phyloP scores from a whole-genome alignment of 2,797 vertebrate genomes.

The Phaenicophaeus curvirostris region DNA sequence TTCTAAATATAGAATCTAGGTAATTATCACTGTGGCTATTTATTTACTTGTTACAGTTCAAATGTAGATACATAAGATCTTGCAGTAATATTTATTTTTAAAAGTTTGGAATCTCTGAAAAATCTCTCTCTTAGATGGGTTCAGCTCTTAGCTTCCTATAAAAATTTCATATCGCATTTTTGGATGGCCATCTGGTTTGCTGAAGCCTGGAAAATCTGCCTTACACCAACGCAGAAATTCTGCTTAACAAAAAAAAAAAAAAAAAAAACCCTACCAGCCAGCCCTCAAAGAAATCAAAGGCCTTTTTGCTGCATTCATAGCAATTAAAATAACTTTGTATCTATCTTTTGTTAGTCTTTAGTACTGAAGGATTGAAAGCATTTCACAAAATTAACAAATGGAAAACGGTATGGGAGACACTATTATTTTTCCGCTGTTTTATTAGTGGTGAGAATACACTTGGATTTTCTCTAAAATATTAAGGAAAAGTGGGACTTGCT shows the following conservation, averaged over 20 bases:
- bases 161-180: conserved; percentile 83
- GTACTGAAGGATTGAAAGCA: neutral
- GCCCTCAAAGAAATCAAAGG: conserved; percentile 72
- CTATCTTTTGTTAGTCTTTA: conserved; percentile 32
- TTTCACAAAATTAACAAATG: neutral
- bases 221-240: conserved; percentile 83
- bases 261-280: conserved; percentile 51
- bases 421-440: neutral
- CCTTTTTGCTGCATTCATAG: conserved; percentile 39
- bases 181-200: conserved; percentile 84
- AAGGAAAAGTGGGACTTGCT: neutral
- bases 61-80: conserved; percentile 69
- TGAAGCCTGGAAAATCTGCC: conserved; percentile 83
- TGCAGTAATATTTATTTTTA: conserved; percentile 77
- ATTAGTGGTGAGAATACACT: neutral
- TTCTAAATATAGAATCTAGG: conserved; percentile 78
- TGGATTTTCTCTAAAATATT: neutral
- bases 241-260: conserved; percentile 73
- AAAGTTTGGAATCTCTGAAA: conserved; percentile 78
- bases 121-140: conserved; percentile 71
- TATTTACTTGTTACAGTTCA: conserved; percentile 67
- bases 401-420: neutral
- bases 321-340: conserved; percentile 49
- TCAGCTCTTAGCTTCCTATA: conserved; percentile 80
- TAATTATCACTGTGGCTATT: conserved; percentile 76